A percentile compares a stretch with the other conserved stretches of the same genome.
These are phyloP conservation scores for Vanessa atalanta DNA, from an alignment of 1,140 invertebrate species.

Conservation along the genomic window DNA sequence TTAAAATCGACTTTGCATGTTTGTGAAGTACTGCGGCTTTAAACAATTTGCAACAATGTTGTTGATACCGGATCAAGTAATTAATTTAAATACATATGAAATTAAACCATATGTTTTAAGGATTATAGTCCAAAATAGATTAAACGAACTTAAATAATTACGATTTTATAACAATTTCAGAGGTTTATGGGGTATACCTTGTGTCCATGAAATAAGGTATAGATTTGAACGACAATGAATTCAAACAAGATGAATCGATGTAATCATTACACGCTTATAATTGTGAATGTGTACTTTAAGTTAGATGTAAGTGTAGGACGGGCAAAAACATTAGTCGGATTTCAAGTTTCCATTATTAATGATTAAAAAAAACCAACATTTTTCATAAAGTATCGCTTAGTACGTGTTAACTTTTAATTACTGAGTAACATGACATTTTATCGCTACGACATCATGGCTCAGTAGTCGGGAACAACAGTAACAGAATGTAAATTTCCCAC, in stretches of 20 bases:
- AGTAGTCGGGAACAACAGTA: no score
- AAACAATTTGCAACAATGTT: slow-evolving; percentile 36
- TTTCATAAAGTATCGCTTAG: no score
- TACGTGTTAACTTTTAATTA: no score
- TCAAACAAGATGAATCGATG: not conserved
- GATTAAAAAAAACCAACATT: not conserved
- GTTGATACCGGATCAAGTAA: slow-evolving; percentile 4
- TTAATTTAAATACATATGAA: not conserved
- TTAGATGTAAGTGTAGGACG: not conserved
- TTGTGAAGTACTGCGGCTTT: slow-evolving; percentile 21
- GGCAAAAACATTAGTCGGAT: not conserved
- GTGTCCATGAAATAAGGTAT: not conserved
- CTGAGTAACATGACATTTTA: no score
- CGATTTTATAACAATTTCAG: not conserved
- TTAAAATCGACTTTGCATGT: slow-evolving; percentile 10
- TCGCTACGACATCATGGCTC: no score
- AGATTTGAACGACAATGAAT: not conserved
- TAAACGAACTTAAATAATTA: not conserved
- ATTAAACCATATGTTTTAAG: not conserved
- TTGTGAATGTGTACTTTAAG: slow-evolving; percentile 11
- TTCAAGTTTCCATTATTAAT: not conserved
- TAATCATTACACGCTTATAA: slow-evolving; percentile 3
- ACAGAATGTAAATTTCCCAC: no score
- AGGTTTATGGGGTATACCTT: not conserved
- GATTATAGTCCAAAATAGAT: slow-evolving; percentile 4